Conservation (phyloP, 2,888 invertebrate species). For the Drosophila quinaria region DNA sequence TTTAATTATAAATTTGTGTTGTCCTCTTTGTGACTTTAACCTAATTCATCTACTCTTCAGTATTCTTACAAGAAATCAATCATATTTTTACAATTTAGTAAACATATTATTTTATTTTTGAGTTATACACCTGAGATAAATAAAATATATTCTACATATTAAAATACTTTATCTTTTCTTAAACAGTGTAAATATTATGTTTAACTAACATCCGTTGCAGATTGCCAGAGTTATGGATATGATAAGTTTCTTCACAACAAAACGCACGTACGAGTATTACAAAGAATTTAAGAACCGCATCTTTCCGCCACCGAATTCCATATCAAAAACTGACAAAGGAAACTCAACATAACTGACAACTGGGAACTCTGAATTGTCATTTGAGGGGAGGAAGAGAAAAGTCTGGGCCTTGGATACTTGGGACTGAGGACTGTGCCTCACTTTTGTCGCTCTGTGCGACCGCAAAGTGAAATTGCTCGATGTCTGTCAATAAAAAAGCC, state of each 20-base stretch:
- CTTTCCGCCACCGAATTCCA: constrained; percentile 1
- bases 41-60: too few species aligned
- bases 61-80: too few species aligned
- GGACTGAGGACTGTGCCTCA: constrained; percentile 12
- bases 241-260: background rate
- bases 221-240: too few species aligned
- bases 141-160: background rate
- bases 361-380: background rate
- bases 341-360: constrained; percentile 24
- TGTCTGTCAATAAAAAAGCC: constrained; percentile 63
- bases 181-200: too few species aligned
- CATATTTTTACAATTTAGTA: too few species aligned
- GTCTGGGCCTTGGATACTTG: background rate
- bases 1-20: too few species aligned
- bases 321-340: constrained; percentile 24
- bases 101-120: too few species aligned
- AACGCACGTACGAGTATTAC: background rate
- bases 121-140: background rate
- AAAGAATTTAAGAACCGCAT: constrained; percentile 30
- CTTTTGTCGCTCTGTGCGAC: constrained; percentile 48
- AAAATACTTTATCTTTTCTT: too few species aligned
- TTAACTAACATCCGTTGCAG: too few species aligned
- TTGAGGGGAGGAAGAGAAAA: too few species aligned
- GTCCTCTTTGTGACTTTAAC: too few species aligned
- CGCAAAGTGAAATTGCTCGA: constrained; percentile 77